These are phyloP conservation scores for Ptychodera flava DNA, from an alignment of 35 echinoderm and acorn worm species.

Conservation along the genomic window DNA sequence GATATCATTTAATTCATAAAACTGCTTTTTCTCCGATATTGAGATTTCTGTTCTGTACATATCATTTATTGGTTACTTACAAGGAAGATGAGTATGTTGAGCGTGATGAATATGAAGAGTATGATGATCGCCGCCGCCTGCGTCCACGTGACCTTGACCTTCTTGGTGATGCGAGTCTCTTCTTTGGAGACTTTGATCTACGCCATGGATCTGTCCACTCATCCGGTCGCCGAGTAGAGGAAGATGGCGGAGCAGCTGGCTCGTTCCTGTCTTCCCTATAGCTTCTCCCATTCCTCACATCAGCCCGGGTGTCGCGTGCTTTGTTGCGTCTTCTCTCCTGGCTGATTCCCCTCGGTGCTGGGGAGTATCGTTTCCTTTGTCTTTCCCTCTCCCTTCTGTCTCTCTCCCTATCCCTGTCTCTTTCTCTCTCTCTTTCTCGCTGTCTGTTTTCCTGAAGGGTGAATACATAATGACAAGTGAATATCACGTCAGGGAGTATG, in stretches of 20 bases:
- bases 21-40: too few relatives aligned
- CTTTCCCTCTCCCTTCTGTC: neutral
- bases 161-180: neutral
- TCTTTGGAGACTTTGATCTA: constrained; percentile 61
- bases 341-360: too few relatives aligned
- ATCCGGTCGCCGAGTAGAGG: constrained; percentile 48
- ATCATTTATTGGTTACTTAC: too few relatives aligned
- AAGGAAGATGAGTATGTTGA: neutral
- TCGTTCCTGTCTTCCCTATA: constrained; percentile 5
- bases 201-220: constrained; percentile 94
- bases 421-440: neutral
- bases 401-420: neutral
- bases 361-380: neutral
- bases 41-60: too few relatives aligned
- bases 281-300: constrained; percentile 5
- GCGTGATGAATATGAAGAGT: constrained; percentile 10
- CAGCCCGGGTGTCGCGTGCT: constrained; percentile 9
- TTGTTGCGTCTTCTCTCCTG: neutral
- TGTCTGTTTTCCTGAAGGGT: too few relatives aligned
- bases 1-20: too few relatives aligned
- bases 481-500: too few relatives aligned
- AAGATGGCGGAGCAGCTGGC: neutral
- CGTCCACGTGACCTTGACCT: constrained; percentile 12
- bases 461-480: too few relatives aligned
- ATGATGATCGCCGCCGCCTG: constrained; percentile 4